phyloP scores from a whole-genome alignment of 2,113 vertebrate species.

The Muntiacus reevesi region DNA sequence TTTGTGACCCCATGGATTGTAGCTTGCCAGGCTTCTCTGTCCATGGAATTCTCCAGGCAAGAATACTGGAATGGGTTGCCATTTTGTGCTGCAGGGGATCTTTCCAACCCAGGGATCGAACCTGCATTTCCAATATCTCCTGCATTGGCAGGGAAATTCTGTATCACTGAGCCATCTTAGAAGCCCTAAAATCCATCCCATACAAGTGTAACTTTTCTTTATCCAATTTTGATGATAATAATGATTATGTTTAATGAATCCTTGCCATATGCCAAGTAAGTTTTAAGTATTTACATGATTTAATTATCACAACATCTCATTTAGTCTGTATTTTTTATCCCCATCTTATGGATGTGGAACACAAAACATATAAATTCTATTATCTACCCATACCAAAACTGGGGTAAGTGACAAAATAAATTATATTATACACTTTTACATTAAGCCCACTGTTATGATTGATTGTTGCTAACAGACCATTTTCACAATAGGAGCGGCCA shows the following conservation, averaged over 20 bases:
- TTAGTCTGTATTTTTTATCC: not conserved
- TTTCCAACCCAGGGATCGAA: not conserved
- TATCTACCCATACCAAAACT: not conserved
- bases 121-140: not conserved
- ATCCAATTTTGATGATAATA: not conserved
- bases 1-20: fast-evolving
- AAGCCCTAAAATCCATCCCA: not conserved
- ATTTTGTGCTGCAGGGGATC: not conserved
- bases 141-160: not conserved
- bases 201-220: not conserved
- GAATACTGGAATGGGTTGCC: not conserved
- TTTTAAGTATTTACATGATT: not conserved
- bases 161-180: not conserved
- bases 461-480: not conserved
- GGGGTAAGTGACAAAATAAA: not conserved
- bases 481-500: not conserved
- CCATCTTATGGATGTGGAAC: not conserved
- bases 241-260: not conserved
- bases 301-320: not conserved
- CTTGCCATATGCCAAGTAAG: not conserved
- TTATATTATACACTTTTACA: not conserved
- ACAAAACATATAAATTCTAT: not conserved
- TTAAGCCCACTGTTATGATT: not conserved
- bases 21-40: not conserved
- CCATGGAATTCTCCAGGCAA: not conserved